Percentiles rank a stretch among this genome's conserved stretches.
These are phyloP conservation scores for Paradoxurus hermaphroditus DNA, from an alignment of 2,113 vertebrate genomes.

Conservation along the genomic window DNA sequence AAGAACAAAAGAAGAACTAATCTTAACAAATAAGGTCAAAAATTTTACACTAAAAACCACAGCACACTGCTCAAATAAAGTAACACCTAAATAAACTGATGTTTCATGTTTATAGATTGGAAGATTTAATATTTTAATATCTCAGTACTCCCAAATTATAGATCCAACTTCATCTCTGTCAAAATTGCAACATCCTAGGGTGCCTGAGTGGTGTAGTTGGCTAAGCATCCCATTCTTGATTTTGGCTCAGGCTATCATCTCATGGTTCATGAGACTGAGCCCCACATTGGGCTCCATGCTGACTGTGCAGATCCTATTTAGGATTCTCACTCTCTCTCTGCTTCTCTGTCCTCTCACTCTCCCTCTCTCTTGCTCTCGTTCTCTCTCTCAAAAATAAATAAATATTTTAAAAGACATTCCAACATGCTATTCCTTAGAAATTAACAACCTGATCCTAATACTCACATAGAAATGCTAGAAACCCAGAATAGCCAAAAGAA, in stretches of 20 bases:
- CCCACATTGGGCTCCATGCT: no score
- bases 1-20: neutral
- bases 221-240: no score
- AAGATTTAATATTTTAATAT: neutral
- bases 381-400: no score
- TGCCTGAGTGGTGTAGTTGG: no score
- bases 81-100: neutral
- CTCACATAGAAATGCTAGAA: neutral
- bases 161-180: neutral
- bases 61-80: neutral
- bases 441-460: neutral
- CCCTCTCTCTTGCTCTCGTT: no score
- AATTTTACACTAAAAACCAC: neutral
- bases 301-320: no score
- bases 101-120: neutral
- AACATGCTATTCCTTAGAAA: neutral
- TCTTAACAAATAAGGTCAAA: neutral
- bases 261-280: no score
- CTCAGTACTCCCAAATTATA: neutral
- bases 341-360: no score
- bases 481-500: neutral
- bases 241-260: no score
- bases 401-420: neutral
- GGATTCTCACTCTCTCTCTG: no score
- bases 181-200: neutral